These are phyloP conservation scores for Holacanthus passer DNA, from an alignment of 2,113 vertebrate genomes.

Conservation along the genomic window DNA sequence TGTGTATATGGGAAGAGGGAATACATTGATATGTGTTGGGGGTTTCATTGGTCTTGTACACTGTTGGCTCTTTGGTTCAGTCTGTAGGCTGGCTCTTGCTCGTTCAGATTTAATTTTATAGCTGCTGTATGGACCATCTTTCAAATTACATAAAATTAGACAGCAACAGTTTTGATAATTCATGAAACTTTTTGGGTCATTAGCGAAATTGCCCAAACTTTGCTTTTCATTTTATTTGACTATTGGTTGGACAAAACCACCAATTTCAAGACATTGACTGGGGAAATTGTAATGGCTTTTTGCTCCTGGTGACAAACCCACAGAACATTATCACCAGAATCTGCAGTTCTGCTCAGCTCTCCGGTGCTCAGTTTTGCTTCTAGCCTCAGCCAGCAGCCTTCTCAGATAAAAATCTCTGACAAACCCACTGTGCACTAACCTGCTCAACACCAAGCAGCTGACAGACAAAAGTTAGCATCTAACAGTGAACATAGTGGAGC, in stretches of 20 bases:
- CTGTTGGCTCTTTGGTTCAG: neutral
- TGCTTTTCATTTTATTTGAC: neutral
- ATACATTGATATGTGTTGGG: neutral
- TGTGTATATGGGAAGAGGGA: neutral
- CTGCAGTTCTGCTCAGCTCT: neutral
- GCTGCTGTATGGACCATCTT: neutral
- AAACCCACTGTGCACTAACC: too few relatives aligned
- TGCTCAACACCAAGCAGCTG: too few relatives aligned
- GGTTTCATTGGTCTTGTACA: neutral
- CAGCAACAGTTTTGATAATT: neutral
- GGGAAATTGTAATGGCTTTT: neutral
- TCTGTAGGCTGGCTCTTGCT: neutral
- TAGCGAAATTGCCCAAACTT: neutral
- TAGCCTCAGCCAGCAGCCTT: too few relatives aligned
- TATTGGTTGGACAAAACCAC: neutral
- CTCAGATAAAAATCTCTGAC: too few relatives aligned
- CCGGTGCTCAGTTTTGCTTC: too few relatives aligned
- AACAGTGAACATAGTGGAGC: too few relatives aligned
- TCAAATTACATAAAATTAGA: neutral
- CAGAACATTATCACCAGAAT: neutral
- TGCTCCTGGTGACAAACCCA: neutral
- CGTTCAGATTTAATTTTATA: too few relatives aligned
- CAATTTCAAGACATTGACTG: neutral
- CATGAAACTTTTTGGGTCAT: neutral
- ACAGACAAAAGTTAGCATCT: too few relatives aligned